phyloP scores from a whole-genome alignment of 2,888 invertebrate genomes.

The Glyphotaelius pellucidus region DNA sequence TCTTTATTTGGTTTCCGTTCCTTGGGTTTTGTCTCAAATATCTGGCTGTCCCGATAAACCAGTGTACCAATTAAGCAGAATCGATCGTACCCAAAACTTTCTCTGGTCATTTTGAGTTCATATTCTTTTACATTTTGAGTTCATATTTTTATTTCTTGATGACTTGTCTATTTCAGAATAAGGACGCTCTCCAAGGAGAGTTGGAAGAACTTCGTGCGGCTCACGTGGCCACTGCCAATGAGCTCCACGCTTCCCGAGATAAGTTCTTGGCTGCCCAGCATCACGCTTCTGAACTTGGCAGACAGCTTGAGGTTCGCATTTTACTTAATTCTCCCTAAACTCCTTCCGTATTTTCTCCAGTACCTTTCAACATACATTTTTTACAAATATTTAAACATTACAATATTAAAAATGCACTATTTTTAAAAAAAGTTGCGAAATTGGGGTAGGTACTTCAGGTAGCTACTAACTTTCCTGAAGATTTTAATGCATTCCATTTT shows the following conservation, averaged over 20 bases:
- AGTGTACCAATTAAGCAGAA: too few species aligned
- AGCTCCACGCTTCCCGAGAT: constrained; percentile 68
- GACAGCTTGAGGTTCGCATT: constrained; percentile 75
- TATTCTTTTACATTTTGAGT: not conserved
- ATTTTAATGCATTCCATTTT: not conserved
- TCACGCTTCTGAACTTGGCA: constrained; percentile 75
- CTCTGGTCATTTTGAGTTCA: not conserved
- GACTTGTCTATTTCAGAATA: constrained; percentile 67
- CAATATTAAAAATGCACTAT: not conserved
- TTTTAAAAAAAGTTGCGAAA: not conserved
- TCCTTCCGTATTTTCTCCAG: not conserved
- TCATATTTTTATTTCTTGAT: not conserved
- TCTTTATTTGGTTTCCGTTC: too few species aligned
- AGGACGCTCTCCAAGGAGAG: constrained; percentile 75
- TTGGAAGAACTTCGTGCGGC: constrained; percentile 72
- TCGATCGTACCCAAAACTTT: not conserved
- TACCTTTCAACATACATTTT: not conserved
- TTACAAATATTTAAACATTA: not conserved
- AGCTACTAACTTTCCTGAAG: not conserved
- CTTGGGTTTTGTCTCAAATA: too few species aligned
- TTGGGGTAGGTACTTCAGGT: not conserved
- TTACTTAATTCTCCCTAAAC: not conserved
- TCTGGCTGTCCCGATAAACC: too few species aligned
- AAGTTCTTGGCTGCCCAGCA: constrained; percentile 76
- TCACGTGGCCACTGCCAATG: constrained; percentile 67